phyloP scores from a whole-genome alignment of 1,140 invertebrate species.

The Drosophila repletoides region DNA sequence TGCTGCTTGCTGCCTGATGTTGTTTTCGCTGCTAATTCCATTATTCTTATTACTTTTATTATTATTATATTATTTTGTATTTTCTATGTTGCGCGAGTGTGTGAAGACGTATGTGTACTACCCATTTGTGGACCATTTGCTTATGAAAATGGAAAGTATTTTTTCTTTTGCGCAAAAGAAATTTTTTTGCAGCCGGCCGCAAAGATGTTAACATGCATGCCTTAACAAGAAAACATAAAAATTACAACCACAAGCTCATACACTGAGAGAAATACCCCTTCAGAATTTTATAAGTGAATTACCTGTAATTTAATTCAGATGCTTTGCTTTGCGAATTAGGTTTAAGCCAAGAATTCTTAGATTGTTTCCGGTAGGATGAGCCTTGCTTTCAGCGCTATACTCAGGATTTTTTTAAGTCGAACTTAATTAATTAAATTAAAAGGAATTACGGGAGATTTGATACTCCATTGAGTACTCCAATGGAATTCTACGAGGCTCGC shows the following conservation, averaged over 20 bases:
- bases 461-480: no score
- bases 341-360: no score
- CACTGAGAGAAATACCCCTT: no score
- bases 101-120: slow-evolving; percentile 31
- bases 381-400: no score
- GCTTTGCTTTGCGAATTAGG: no score
- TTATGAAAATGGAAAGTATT: slow-evolving; percentile 76
- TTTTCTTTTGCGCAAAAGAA: slow-evolving; percentile 64
- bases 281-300: no score
- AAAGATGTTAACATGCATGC: slow-evolving; percentile 70
- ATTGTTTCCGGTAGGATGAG: no score
- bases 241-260: slow-evolving; percentile 47
- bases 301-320: no score
- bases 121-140: slow-evolving; percentile 60
- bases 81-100: not conserved
- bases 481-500: no score
- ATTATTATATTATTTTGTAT: slow-evolving; percentile 28
- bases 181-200: slow-evolving; percentile 58
- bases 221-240: slow-evolving; percentile 65
- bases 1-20: slow-evolving; percentile 31
- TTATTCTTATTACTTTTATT: slow-evolving; percentile 14
- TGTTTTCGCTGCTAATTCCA: not conserved
- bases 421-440: no score
- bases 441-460: no score
- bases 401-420: no score